These are phyloP conservation scores for Enhydra lutris DNA, from an alignment of 2,113 vertebrate species.

Conservation along the genomic window DNA sequence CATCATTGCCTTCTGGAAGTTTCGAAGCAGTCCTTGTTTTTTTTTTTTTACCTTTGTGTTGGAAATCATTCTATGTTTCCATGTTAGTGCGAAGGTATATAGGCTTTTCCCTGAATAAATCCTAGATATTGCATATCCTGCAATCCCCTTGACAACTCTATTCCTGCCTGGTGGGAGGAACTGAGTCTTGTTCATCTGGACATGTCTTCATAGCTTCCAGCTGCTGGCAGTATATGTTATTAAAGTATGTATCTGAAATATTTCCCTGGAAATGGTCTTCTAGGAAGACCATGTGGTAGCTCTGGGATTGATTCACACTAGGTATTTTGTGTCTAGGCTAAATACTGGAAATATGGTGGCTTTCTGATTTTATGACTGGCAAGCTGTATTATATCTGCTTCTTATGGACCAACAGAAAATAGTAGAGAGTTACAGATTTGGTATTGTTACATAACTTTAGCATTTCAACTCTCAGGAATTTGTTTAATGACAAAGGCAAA, in stretches of 20 bases:
- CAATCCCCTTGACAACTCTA: neutral
- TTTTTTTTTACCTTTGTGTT: neutral
- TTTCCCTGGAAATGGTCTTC: slow-evolving; percentile 22
- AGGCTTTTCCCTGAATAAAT: slow-evolving; percentile 35
- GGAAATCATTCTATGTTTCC: neutral
- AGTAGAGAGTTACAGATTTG: neutral
- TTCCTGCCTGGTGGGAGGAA: neutral
- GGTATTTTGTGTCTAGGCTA: neutral
- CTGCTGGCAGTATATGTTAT: neutral
- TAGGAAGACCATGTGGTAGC: slow-evolving; percentile 6
- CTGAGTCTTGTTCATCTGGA: neutral
- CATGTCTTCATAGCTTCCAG: neutral
- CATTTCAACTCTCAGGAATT: neutral
- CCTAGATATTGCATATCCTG: neutral
- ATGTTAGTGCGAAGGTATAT: neutral
- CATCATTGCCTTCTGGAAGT: neutral
- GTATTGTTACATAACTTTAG: neutral
- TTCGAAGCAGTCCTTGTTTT: neutral
- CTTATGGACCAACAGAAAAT: neutral
- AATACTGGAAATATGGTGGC: neutral
- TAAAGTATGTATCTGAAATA: slow-evolving; percentile 23
- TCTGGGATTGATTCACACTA: slow-evolving; percentile 11
- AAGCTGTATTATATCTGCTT: neutral
- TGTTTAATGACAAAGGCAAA: slow-evolving; percentile 12
- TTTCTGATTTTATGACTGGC: slow-evolving; percentile 5